Evolutionary conservation across 2,888 invertebrate genomes (phyloP).

Genomic region (Crocallis elinguaria): DNA sequence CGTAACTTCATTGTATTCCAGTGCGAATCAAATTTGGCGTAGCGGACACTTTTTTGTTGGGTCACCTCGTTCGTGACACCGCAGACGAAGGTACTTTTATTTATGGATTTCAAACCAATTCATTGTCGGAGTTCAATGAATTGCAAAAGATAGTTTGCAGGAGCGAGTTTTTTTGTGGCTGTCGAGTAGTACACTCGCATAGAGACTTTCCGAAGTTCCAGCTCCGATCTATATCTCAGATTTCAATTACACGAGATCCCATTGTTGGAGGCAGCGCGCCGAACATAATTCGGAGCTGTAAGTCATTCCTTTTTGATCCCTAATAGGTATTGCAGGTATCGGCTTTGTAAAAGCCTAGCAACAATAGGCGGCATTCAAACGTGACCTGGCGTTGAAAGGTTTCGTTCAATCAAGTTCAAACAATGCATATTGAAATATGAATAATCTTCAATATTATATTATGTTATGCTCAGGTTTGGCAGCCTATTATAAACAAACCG

Average conservation of each 20-base stretch:
- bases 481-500: no score
- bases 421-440: slow-evolving; percentile 5
- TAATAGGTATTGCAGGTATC: slow-evolving; percentile 18
- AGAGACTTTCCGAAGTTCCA: no score
- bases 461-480: no score
- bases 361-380: slow-evolving; percentile 16
- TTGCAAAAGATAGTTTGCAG: neutral
- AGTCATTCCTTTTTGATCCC: slow-evolving; percentile 19
- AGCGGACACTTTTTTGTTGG: slow-evolving; percentile 59
- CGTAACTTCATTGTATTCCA: slow-evolving; percentile 77
- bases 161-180: neutral
- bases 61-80: slow-evolving; percentile 21
- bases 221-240: neutral
- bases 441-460: neutral
- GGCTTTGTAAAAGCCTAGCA: slow-evolving; percentile 3
- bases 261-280: slow-evolving; percentile 8
- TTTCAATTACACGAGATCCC: slow-evolving; percentile 9
- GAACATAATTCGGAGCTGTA: slow-evolving; percentile 6
- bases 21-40: slow-evolving; percentile 74
- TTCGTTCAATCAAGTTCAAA: slow-evolving; percentile 25
- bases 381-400: slow-evolving; percentile 4
- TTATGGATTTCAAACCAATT: neutral
- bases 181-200: no score
- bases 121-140: neutral
- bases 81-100: slow-evolving; percentile 1